These are phyloP conservation scores for Eonycteris spelaea DNA, from an alignment of 2,113 vertebrate species.

Conservation along the genomic window DNA sequence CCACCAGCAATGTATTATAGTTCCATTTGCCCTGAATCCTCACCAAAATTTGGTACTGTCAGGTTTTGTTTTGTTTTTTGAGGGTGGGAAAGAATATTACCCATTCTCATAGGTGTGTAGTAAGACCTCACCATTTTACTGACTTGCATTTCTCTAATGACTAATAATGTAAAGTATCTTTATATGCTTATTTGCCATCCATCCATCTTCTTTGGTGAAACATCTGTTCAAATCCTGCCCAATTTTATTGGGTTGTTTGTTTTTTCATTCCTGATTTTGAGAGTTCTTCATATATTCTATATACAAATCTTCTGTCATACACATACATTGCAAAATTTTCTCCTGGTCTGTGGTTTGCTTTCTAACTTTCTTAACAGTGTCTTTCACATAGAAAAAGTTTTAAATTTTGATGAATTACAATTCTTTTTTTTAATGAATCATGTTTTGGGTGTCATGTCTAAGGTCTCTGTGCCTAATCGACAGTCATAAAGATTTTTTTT, in stretches of 20 bases:
- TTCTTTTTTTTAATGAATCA: not conserved
- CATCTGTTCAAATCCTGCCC: not conserved
- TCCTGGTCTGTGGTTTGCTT: not conserved
- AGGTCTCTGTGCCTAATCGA: not conserved
- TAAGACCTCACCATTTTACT: not conserved
- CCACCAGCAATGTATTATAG: not conserved
- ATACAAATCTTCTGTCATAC: not conserved
- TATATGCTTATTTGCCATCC: not conserved
- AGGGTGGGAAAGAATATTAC: not conserved
- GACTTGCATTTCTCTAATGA: not conserved
- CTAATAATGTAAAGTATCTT: not conserved
- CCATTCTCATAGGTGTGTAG: not conserved
- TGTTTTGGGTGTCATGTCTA: not conserved
- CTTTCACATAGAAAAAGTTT: not conserved
- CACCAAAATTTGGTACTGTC: not conserved
- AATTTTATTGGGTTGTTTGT: not conserved
- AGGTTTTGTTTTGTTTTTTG: not conserved
- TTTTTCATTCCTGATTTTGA: not conserved
- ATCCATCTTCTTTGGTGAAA: not conserved
- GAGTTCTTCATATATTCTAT: not conserved
- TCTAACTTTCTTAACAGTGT: not conserved
- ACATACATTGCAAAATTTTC: not conserved
- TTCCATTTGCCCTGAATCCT: not conserved
- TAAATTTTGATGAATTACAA: not conserved
- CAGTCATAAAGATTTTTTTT: not conserved